phyloP scores from a whole-genome alignment of 2,888 invertebrate species.

The Tromatobia lineatoria region DNA sequence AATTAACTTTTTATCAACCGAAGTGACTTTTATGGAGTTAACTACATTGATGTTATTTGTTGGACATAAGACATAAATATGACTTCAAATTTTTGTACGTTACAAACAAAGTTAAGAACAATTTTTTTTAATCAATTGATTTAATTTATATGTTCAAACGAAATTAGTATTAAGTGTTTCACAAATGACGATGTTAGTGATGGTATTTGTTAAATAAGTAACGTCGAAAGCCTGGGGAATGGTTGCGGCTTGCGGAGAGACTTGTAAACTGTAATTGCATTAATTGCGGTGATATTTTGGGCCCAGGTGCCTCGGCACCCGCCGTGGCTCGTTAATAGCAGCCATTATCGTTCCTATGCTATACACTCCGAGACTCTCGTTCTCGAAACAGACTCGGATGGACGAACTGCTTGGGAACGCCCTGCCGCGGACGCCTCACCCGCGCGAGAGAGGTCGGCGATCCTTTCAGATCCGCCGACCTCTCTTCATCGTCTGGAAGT shows the following conservation, averaged over 20 bases:
- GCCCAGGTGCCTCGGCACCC: slow-evolving; percentile 83
- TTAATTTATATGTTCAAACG: not conserved
- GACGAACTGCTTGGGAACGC: slow-evolving; percentile 67
- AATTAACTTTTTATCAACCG: too few species aligned
- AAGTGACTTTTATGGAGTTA: not conserved
- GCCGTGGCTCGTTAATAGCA: slow-evolving; percentile 84
- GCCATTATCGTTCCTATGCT: slow-evolving; percentile 81
- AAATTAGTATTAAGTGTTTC: not conserved
- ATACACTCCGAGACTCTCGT: slow-evolving; percentile 30
- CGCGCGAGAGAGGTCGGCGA: slow-evolving; percentile 33
- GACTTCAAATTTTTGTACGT: not conserved
- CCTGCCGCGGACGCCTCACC: slow-evolving; percentile 8
- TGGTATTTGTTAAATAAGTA: slow-evolving; percentile 69
- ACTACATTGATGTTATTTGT: not conserved
- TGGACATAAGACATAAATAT: not conserved
- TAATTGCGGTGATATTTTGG: slow-evolving; percentile 84
- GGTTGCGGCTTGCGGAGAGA: slow-evolving; percentile 76
- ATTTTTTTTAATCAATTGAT: not conserved
- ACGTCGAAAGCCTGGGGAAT: slow-evolving; percentile 59
- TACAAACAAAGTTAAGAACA: not conserved
- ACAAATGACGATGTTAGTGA: not conserved
- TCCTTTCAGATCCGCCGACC: slow-evolving; percentile 53
- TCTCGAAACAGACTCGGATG: slow-evolving; percentile 58
- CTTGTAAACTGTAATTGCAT: slow-evolving; percentile 85
- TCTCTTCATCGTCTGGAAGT: slow-evolving; percentile 19